Evolutionary conservation across 2,888 invertebrate species (phyloP).

Genomic region (Galeruca laticollis): DNA sequence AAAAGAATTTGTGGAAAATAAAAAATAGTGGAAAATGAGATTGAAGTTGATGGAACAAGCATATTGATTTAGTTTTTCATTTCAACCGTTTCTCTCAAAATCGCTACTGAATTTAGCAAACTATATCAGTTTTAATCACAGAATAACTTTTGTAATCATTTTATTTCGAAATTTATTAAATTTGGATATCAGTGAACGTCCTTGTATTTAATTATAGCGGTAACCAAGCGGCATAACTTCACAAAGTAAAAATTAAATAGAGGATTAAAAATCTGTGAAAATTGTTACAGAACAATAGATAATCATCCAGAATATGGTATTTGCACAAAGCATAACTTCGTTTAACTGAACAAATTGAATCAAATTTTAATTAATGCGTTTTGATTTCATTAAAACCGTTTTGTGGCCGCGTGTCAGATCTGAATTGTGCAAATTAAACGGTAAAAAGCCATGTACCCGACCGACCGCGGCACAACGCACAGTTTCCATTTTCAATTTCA

Average conservation of each 20-base stretch:
- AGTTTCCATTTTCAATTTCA: conserved; percentile 65
- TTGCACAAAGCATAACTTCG: conserved; percentile 54
- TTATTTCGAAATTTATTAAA: neutral
- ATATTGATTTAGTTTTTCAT: too few species aligned
- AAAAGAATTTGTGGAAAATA: too few species aligned
- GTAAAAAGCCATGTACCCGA: conserved; percentile 42
- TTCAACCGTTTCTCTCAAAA: too few species aligned
- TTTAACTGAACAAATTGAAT: conserved; percentile 59
- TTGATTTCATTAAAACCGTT: conserved; percentile 64
- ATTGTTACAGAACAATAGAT: conserved; percentile 43
- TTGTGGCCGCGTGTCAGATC: conserved; percentile 56
- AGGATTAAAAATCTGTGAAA: conserved; percentile 40
- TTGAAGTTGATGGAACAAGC: too few species aligned
- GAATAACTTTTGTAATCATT: too few species aligned
- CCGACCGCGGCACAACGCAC: conserved; percentile 48
- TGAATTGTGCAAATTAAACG: conserved; percentile 58
- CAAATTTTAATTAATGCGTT: conserved; percentile 66
- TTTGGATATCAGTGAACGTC: neutral
- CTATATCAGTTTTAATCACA: too few species aligned
- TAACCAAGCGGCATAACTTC: conserved; percentile 21
- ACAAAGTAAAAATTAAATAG: conserved; percentile 40
- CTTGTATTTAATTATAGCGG: conserved; percentile 8
- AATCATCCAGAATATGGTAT: conserved; percentile 42
- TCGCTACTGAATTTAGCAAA: too few species aligned
- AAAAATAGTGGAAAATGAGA: too few species aligned